A percentile compares a stretch with the other conserved stretches of the same genome.
Conservation (phyloP, 2,797 vertebrate genomes). For the Prunella strophiata region DNA sequence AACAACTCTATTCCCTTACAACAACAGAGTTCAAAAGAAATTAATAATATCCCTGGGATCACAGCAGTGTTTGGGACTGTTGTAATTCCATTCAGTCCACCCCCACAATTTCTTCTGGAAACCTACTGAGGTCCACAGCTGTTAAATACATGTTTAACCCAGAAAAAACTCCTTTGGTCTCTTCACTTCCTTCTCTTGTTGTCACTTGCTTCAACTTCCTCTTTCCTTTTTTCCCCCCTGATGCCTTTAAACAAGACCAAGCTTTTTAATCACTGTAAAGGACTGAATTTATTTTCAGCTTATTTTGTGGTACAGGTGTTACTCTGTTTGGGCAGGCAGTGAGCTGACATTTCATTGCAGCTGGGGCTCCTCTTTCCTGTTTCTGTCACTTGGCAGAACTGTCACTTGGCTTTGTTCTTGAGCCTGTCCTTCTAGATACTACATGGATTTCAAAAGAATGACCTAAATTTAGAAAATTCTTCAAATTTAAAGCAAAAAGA, state of each 20-base stretch:
- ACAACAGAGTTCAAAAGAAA: neutral
- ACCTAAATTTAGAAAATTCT: neutral
- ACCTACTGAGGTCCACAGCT: neutral
- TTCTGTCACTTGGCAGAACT: neutral
- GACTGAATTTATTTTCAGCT: neutral
- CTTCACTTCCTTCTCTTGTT: neutral
- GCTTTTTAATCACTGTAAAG: neutral
- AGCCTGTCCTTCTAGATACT: neutral
- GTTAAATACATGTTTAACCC: neutral
- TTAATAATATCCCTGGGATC: neutral
- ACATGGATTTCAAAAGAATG: neutral
- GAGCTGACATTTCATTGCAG: neutral
- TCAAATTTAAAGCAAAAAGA: neutral
- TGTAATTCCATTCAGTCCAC: neutral
- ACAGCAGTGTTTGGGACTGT: neutral
- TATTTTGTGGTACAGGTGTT: neutral
- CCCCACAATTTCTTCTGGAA: neutral
- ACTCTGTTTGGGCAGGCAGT: neutral
- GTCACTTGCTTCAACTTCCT: neutral
- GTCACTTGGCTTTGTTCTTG: neutral
- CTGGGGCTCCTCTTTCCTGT: neutral
- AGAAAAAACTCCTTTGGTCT: neutral
- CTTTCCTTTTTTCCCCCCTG: neutral
- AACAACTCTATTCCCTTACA: neutral
- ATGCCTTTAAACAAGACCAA: neutral